Conservation (phyloP, 2,113 vertebrate species). For the Psittacara wagleri region DNA sequence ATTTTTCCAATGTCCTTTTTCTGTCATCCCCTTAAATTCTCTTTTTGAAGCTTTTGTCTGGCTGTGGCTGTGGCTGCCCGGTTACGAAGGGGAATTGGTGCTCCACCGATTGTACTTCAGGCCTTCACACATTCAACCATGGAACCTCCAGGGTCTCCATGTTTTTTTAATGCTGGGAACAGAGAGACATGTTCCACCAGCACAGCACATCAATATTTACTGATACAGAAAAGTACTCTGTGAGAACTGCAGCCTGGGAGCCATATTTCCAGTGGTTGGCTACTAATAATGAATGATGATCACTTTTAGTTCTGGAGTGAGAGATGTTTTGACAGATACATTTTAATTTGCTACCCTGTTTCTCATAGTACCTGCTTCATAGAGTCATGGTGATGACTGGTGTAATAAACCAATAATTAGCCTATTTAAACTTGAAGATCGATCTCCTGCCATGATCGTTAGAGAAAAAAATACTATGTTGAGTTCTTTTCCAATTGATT, state of each 20-base stretch:
- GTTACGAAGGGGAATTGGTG: not conserved
- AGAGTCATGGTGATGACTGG: not conserved
- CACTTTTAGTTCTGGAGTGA: not conserved
- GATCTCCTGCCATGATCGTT: not conserved
- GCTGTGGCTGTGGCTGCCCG: accelerated
- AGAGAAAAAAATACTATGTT: not conserved
- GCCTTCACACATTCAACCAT: not conserved
- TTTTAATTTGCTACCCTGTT: not conserved
- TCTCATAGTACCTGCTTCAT: not conserved
- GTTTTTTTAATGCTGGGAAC: not conserved
- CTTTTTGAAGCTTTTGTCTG: not conserved
- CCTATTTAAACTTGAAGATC: not conserved
- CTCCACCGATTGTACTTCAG: not conserved
- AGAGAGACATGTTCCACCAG: not conserved
- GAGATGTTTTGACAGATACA: not conserved
- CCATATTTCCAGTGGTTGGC: not conserved
- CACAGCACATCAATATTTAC: not conserved
- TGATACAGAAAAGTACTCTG: not conserved
- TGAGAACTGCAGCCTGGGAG: not conserved
- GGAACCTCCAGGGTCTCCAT: not conserved
- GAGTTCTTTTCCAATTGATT: conserved; percentile 8
- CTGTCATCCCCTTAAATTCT: not conserved
- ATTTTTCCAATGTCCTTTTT: not conserved
- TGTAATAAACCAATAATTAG: not conserved
- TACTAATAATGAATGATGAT: not conserved